Evolutionary conservation across 2,113 vertebrate species (phyloP).

Genomic region (Phalacrocorax carbo): DNA sequence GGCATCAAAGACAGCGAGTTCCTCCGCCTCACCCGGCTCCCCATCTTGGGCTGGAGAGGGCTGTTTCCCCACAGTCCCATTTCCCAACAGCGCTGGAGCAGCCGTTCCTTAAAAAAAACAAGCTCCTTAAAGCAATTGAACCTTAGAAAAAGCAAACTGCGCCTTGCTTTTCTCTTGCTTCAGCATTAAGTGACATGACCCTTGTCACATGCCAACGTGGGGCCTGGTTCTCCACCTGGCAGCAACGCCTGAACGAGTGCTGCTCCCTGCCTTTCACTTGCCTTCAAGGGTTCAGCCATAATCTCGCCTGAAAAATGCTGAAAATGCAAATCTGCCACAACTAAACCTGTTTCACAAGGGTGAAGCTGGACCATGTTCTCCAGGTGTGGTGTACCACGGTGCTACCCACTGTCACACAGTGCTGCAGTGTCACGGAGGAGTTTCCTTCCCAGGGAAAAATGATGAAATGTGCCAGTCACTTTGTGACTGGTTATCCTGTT

Average conservation of each 20-base stretch:
- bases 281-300: neutral
- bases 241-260: neutral
- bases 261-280: neutral
- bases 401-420: neutral
- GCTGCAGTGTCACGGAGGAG: neutral
- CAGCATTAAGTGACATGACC: rapidly evolving
- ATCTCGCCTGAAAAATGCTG: neutral
- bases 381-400: neutral
- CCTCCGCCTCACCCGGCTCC: neutral
- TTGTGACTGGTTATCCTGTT: neutral
- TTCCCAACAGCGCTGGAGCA: neutral
- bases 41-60: neutral
- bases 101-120: neutral
- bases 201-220: rapidly evolving
- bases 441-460: neutral
- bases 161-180: neutral
- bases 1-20: conserved; percentile 56
- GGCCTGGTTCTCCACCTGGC: neutral
- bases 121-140: neutral
- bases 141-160: neutral
- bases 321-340: neutral
- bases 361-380: neutral
- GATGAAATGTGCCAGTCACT: neutral
- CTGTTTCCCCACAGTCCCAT: neutral
- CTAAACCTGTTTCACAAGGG: neutral